A percentile compares a stretch with the other conserved stretches of the same genome.
phyloP scores from a whole-genome alignment of 2,888 invertebrate species.

The Thera obeliscata region DNA sequence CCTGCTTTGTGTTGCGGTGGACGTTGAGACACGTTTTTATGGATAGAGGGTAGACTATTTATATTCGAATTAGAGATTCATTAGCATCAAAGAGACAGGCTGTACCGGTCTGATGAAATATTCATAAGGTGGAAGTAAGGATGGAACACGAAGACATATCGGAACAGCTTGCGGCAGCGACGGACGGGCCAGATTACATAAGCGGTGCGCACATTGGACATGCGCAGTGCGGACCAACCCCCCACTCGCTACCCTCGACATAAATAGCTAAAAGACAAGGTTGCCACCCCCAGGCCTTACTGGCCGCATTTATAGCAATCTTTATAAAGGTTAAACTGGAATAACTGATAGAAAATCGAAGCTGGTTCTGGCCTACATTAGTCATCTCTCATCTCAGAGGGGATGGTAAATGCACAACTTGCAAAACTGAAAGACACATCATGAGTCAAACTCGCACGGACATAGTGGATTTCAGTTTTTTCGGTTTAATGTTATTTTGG shows the following conservation, averaged over 20 bases:
- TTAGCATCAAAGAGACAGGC: slow-evolving; percentile 48
- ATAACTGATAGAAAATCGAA: slow-evolving; percentile 76
- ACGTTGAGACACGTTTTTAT: slow-evolving; percentile 30
- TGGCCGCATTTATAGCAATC: slow-evolving; percentile 83
- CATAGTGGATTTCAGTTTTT: slow-evolving; percentile 6
- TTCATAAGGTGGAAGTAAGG: slow-evolving; percentile 53
- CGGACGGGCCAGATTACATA: slow-evolving; percentile 71
- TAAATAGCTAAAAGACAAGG: slow-evolving; percentile 84
- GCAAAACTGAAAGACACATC: slow-evolving; percentile 8
- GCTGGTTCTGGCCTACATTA: slow-evolving; percentile 62
- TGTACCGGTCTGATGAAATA: slow-evolving; percentile 57
- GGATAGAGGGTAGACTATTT: slow-evolving; percentile 21
- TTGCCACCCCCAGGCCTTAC: slow-evolving; percentile 78
- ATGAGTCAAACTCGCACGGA: background rate
- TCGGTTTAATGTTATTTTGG: slow-evolving; percentile 7
- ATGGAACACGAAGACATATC: slow-evolving; percentile 45
- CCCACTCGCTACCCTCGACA: slow-evolving; percentile 74
- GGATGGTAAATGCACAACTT: slow-evolving; percentile 37
- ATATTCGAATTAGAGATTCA: slow-evolving; percentile 46
- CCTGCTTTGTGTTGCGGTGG: slow-evolving; percentile 36
- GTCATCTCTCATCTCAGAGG: slow-evolving; percentile 51
- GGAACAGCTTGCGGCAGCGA: slow-evolving; percentile 49
- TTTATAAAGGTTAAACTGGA: slow-evolving; percentile 80
- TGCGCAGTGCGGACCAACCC: slow-evolving; percentile 72
- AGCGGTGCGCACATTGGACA: slow-evolving; percentile 68